A percentile compares a stretch with the other conserved stretches of the same genome.
Conservation (phyloP, 1,140 invertebrate species). For the Odontomachus brunneus region DNA sequence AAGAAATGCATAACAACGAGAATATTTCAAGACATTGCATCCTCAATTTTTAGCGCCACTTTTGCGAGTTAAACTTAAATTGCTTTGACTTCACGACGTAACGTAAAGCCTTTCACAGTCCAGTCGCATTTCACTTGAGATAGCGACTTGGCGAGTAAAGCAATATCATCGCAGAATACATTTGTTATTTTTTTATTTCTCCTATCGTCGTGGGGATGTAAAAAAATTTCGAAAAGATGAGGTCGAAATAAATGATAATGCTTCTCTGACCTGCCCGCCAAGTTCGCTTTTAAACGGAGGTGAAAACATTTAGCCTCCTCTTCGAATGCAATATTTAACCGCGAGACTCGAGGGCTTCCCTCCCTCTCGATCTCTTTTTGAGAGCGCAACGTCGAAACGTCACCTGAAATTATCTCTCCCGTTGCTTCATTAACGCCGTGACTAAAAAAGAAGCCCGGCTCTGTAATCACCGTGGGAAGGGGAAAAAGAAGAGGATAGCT, state of each 20-base stretch:
- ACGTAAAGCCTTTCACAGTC: not conserved
- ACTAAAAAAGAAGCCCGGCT: not conserved
- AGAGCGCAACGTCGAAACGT: not conserved
- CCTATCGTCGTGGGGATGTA: not conserved
- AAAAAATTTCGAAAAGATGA: too few species aligned
- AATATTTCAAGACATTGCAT: conserved; percentile 59
- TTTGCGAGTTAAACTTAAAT: conserved; percentile 60
- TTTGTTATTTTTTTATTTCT: not conserved
- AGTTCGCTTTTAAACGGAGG: too few species aligned
- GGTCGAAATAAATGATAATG: not conserved
- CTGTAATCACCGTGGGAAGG: conserved; percentile 5
- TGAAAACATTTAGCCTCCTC: not conserved
- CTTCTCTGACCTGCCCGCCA: too few species aligned
- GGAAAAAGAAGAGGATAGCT: not conserved
- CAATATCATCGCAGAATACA: conserved; percentile 21
- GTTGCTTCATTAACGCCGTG: conserved; percentile 19
- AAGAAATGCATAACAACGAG: conserved; percentile 73
- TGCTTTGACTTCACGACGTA: conserved; percentile 41
- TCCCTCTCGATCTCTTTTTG: not conserved
- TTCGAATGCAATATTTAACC: not conserved
- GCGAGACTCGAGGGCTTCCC: not conserved
- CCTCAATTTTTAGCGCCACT: conserved; percentile 32
- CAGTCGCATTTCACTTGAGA: conserved; percentile 27
- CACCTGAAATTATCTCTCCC: conserved; percentile 12
- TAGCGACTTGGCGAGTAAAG: conserved; percentile 21